Evolutionary conservation across 2,888 invertebrate genomes (phyloP), one percentile per base, ranked within the genome.

Genomic region (Caenorhabditis sp.): DNA sequence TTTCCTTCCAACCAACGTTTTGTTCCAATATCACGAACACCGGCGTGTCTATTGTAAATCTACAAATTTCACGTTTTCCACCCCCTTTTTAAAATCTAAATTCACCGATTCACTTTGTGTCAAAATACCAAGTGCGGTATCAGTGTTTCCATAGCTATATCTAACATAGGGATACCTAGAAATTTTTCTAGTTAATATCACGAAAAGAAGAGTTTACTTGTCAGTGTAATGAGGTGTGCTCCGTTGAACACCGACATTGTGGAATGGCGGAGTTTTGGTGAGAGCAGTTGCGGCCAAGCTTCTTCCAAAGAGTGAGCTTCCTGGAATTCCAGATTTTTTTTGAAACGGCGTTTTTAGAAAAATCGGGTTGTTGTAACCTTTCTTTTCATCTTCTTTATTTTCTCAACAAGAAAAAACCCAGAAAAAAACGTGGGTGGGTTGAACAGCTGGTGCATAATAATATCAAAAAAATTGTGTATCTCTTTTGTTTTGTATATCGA

Each of bases 1-100:
- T 83, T 84, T 63, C 86, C 86, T 62, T 86, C 86, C 62, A 86
- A 68, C 86, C 86, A 86, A 59, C 86, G 75, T 60, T 84, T 83
- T n/a, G 86, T 86, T 58, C 86, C 86, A 49, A 83, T 80, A 68
- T 86, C 86, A 55, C 81, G 77, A 24, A 86, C 77, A 59, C 84
- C 83, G 57, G 81, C 69, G 59, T 79, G 68, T 50, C 66, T 61
- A 1, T 77, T 68, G 67, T 78, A 81, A 51, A 78, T 76, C 83
- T 84, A 53, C 19, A 27, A 58, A 53, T 66, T 54, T 17, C 12
- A 21, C 37, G 8, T 36, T 62, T 14, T 55, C 6, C 21, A 24
- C 64, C 12, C 8, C 31, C 10, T 36, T 55, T 59, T 23, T 17
- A 43, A 55, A 49, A 61, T 37, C 3, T 17, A 31, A 51, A 58